A percentile compares a stretch with the other conserved stretches of the same genome.
Conservation (phyloP, 2,797 vertebrate genomes). For the Darevskia nairensis region DNA sequence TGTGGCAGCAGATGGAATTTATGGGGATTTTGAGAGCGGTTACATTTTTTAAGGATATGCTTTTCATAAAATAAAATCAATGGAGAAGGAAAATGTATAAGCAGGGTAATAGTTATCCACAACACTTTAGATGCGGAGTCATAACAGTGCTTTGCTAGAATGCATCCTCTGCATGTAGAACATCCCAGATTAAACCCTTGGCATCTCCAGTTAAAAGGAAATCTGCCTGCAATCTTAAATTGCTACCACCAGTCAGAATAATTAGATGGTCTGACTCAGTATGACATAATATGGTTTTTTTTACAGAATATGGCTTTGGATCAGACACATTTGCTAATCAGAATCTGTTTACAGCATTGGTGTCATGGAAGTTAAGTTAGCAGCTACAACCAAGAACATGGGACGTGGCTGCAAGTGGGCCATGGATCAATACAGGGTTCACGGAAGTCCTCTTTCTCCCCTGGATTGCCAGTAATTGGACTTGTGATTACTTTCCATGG, state of each 20-base stretch:
- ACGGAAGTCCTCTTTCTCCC: not conserved
- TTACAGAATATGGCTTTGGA: conserved; percentile 17
- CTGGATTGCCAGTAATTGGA: not conserved
- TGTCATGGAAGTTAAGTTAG: not conserved
- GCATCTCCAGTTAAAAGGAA: not conserved
- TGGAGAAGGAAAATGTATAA: not conserved
- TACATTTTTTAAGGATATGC: not conserved
- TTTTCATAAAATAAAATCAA: not conserved
- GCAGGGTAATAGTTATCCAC: not conserved
- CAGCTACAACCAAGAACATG: not conserved
- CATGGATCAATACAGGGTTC: not conserved
- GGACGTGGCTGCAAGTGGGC: not conserved
- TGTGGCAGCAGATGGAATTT: not conserved
- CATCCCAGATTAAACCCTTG: not conserved
- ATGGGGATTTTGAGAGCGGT: not conserved
- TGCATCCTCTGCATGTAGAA: not conserved
- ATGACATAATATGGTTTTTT: not conserved
- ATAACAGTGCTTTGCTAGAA: not conserved
- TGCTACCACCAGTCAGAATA: not conserved
- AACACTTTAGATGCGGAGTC: not conserved
- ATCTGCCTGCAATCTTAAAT: not conserved
- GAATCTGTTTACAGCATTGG: not conserved
- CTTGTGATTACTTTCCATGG: not conserved
- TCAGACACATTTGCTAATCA: not conserved
- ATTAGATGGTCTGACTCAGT: not conserved